Base-by-base conservation (phyloP, 2,113 vertebrate species). In the Melanerpes aurifrons region DNA sequence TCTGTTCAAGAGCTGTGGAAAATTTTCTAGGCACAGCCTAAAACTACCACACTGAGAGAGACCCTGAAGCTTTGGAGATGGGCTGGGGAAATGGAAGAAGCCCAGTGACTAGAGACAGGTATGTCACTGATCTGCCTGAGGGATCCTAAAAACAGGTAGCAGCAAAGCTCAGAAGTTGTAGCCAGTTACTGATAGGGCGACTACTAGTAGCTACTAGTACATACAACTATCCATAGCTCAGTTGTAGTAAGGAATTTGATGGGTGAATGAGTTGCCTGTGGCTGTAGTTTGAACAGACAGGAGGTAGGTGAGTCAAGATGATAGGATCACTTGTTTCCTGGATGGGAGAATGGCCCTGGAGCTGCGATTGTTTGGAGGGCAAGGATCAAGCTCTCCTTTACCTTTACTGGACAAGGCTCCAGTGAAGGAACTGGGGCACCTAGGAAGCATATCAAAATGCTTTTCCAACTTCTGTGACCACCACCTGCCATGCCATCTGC, bases 401-500 rank as follows among this genome's bases (percentile, higher is more conserved):
- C 32, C 47, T 80, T 82, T 32, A 43, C 68, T 67, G 64, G 68
- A 47, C 40, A 78, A 66, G 62, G 31, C 26, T 79, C 73, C 70
- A 14, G 48, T 81, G 70, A 87, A 91, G 67, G 80, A 94, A 88
- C 53, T 90, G 82, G 87, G 82, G 24, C 90, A 90, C 45, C 59
- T 40, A 45, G 21, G 92, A 88, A 72, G 50, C 75, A 56, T 88
- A 78, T 70, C 18, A 86, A 81, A 92, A 63, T 47, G 20, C 12
- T 78, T 85, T 83, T 85, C 64, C 78, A 94, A 1, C 31, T 90
- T 79, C 71, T 84, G 54, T 85, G 82, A 64, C 90, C 31, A 72
- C 87, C 94, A 95, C 93, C 94, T 96, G 96, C 88, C 82, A 47
- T 50, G 73, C 95, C 95, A 96, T 95, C 92, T 95, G 94, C 92